Evolutionary conservation across 2,113 vertebrate genomes (phyloP), one percentile per base, ranked within the genome.

Genomic region (Fulmarus glacialis): DNA sequence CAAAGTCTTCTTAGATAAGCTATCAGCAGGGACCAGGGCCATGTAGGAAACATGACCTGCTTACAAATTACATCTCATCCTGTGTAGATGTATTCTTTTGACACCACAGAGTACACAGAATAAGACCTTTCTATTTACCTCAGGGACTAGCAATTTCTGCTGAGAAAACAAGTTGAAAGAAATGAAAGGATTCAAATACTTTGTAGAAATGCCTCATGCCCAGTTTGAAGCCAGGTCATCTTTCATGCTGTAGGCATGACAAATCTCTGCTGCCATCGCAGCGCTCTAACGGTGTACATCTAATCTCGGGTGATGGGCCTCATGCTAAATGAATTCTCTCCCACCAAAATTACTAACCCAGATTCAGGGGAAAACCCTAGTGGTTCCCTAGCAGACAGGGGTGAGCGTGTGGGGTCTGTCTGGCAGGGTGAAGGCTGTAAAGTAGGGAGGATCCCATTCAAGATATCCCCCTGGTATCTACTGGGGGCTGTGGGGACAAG

Each of bases 1-100:
- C 29, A 6, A 77, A 82, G 55, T 75, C 16, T 3, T 64, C 82
- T 80, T 45, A 88, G 81, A 84, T 91, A 96, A 95, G 89, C 56
- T 97, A 96, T 87, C 96, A 95, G 89, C 60, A 89, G 71, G 55
- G 84, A 92, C 45, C 75, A 93, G 64, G 38, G 47, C 56, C 15
- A 18, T 29, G 83, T 16, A 79, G 58, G 47, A 84, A 92, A 74
- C 72, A 78, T 3, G 17, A 55, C 29, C 56, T 68, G 77, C 52
- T 87, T 97, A 78, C 64, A 92, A 90, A 95, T 87, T 89, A 22
- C 60, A 29, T 74, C 72, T 83, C 27, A 53, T 84, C 64, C 55
- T 32, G 9, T 29, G 77, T 8, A 78, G 88, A 68, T 71, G 21
- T 59, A 93, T 70, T 81, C 42, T 87, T 90, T 64, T n/a, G 6